Evolutionary conservation across 1,140 invertebrate species (phyloP).

Genomic region (Procambarus clarkii): DNA sequence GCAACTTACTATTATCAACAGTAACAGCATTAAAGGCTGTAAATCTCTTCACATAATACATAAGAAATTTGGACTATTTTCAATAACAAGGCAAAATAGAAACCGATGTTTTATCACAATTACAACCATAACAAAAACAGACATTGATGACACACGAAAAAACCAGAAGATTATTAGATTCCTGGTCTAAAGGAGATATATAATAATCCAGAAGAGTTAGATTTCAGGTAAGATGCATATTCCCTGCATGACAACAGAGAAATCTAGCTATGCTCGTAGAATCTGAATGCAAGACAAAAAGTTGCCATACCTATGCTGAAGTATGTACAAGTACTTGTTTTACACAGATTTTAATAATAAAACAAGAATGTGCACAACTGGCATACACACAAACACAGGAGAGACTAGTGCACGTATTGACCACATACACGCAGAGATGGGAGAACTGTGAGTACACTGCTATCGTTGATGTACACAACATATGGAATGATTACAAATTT

Average conservation of each 20-base stretch:
- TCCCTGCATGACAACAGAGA: not conserved
- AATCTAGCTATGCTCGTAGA: conserved; percentile 25
- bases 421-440: conserved; percentile 36
- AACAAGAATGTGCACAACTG: conserved; percentile 41
- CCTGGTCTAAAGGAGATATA: conserved; percentile 12
- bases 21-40: conserved; percentile 13
- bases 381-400: conserved; percentile 34
- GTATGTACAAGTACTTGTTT: conserved; percentile 34
- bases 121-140: conserved; percentile 36
- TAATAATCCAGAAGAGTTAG: conserved; percentile 30
- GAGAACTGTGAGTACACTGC: conserved; percentile 29
- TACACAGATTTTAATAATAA: conserved; percentile 8
- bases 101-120: conserved; percentile 26
- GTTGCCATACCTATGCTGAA: conserved; percentile 13
- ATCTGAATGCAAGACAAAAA: conserved; percentile 34
- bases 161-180: conserved; percentile 24
- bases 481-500: conserved; percentile 3
- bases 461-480: conserved; percentile 26
- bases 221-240: conserved; percentile 22
- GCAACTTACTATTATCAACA: conserved; percentile 16
- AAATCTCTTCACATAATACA: conserved; percentile 8
- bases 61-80: conserved; percentile 30
- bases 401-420: conserved; percentile 54
- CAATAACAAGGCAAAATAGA: conserved; percentile 35
- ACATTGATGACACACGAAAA: conserved; percentile 25